A percentile compares a stretch with the other conserved stretches of the same genome.
phyloP scores from a whole-genome alignment of 2,797 vertebrate genomes.

The Pyrocephalus nanus region DNA sequence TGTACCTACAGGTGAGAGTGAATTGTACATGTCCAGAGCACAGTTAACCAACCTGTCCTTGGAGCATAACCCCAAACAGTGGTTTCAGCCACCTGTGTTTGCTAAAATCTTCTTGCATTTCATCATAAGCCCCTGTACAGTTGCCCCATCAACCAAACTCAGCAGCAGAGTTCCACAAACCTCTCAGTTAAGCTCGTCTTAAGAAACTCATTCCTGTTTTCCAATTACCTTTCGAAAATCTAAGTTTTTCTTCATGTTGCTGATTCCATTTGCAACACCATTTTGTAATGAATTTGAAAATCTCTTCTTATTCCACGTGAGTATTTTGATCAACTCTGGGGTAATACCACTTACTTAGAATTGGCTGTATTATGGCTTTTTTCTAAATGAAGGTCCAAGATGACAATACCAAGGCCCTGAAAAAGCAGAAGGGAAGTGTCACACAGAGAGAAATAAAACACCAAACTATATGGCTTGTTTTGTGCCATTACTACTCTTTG shows the following conservation, averaged over 20 bases:
- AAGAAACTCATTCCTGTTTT: not conserved
- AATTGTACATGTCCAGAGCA: not conserved
- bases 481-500: not conserved
- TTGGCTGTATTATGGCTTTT: not conserved
- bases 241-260: not conserved
- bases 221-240: not conserved
- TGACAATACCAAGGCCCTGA: not conserved
- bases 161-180: not conserved
- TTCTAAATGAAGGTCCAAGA: not conserved
- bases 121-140: rapidly evolving
- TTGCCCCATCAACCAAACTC: not conserved
- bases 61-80: not conserved
- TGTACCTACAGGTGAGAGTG: not conserved
- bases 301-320: not conserved
- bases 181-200: not conserved
- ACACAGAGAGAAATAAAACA: not conserved
- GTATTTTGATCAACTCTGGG: not conserved
- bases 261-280: not conserved
- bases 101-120: not conserved
- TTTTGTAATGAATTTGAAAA: not conserved
- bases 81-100: not conserved
- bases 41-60: not conserved
- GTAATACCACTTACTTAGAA: not conserved
- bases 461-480: not conserved
- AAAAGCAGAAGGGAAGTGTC: not conserved